Percentiles rank a stretch among this genome's conserved stretches.
These are phyloP conservation scores for Conus canariensis DNA, from an alignment of 2,888 invertebrate genomes.

Conservation along the genomic window DNA sequence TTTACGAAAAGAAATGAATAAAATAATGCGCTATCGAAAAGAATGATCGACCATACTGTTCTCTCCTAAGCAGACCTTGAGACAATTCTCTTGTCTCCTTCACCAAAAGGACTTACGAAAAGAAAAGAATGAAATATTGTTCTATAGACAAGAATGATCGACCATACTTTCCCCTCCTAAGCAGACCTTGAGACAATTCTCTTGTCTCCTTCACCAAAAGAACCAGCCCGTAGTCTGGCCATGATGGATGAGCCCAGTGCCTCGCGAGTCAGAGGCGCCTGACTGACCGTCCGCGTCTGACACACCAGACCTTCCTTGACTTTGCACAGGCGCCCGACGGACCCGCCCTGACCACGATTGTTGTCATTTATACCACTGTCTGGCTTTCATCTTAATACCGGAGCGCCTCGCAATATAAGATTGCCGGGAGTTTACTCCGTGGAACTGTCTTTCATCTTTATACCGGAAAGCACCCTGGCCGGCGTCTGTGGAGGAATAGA, in stretches of 20 bases:
- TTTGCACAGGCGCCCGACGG: not conserved
- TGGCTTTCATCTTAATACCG: constrained; percentile 3
- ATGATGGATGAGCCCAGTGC: not conserved
- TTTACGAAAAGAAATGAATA: no score
- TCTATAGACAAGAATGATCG: no score
- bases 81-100: no score
- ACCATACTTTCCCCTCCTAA: no score
- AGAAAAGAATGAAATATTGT: no score
- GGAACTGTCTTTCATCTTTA: not conserved
- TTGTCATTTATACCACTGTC: not conserved
- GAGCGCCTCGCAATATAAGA: not conserved
- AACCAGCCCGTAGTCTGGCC: not conserved
- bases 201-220: no score
- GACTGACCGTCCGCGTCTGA: not conserved
- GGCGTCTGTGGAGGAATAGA: not conserved
- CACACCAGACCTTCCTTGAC: not conserved
- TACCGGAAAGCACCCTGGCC: no score
- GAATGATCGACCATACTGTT: no score
- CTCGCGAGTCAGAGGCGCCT: constrained; percentile 1
- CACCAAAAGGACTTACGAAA: no score
- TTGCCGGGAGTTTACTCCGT: not conserved
- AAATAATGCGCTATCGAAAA: no score
- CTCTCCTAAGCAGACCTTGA: no score
- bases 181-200: no score
- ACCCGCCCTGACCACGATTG: not conserved